Evolutionary conservation across 2,888 invertebrate species (phyloP), one percentile per base, ranked within the genome.

Genomic region (Agrotis puta): DNA sequence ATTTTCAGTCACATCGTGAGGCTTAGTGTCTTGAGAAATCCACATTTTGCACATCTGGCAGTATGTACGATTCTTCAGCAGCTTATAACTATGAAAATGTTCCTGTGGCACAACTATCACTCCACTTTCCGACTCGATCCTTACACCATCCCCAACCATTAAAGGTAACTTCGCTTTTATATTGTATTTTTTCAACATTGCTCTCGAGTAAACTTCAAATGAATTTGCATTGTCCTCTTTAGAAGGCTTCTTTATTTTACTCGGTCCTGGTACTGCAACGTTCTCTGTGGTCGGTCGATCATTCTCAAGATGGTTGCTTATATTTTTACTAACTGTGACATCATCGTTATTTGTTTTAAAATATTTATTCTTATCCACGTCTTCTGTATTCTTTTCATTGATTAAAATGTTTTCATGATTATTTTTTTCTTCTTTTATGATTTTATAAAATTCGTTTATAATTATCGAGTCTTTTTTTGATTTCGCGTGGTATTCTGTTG

Each of bases 11-110:
- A 14, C 7, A 0, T 70, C 70, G 2, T 74, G 73, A 2, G 18
- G 9, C 0, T n/a, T 57, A 0, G 56, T 66, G 5, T 72, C 18
- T 3, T 20, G 4, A 13, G 43, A 27, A 0, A 68, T 45, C 51
- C 59, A 57, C 20, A 16, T 33, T 0, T 59, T 65, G 14, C 80
- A 81, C 1, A 70, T 0, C 4, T 82, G 70, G 13, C 80, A 81
- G 16, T 53, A 78, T 0, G 48, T 6, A 2, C 4, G 33, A 2
- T 22, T 13, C 0, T 27, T 16, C 9, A 62, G 0, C 0, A 3
- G 7, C 5, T 14, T 53, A 14, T 66, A 70, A 11, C 80, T 54
- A 2, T 81, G 82, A 14, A 68, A 81, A 24, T 64, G 16, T 14
- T 78, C 24, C 0, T 7, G 33, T 2, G 65, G 18, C 0, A 82